Base-by-base conservation (phyloP, 2,888 invertebrate species). In the Melanotus villosus region DNA sequence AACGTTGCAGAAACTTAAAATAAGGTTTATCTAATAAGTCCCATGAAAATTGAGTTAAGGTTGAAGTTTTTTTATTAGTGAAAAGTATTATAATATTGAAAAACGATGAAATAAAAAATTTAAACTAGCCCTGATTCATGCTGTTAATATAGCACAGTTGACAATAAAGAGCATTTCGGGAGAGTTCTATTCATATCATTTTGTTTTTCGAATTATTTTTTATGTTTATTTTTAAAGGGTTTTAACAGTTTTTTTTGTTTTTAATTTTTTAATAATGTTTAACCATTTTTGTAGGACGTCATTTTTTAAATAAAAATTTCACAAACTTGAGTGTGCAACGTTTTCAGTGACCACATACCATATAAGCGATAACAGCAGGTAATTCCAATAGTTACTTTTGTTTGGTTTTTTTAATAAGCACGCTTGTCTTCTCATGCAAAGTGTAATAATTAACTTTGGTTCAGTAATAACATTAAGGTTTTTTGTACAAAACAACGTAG, bases 161-260 rank as follows among this genome's bases (percentile, higher is more conserved):
- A 85, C 85, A 85, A 85, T 85, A 85, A 85, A 84, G 83, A 82
- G 79, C 81, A 83, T 84, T 85, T 84, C 83, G 84, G 83, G 83
- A 84, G 75, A 78, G 70, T 79, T 81, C 75, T 76, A 59, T 66
- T 71, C 64, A 67, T 67, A 71, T 67, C 45, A 60, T 68, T 58
- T 57, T 57, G 52, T 43, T 62, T 36, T 38, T 38, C 5, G 23
- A 38, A 14, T 14, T n/a, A 38, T 14, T n/a, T 18, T 16, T 32
- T 65, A 23, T 38, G 26, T 58, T 47, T 64, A 43, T 14, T n/a
- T 38, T 65, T 23, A 5, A 19, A n/a, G 43, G 19, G 18, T 26
- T 9, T 30, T 19, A 14, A 4, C 9, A 18, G 7, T 66, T 12
- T 2, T 18, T 34, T 38, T 56, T 30, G 45, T 59, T 45, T 30